A percentile compares a stretch with the other conserved stretches of the same genome.
phyloP scores from a whole-genome alignment of 2,113 vertebrate genomes.

The Blennius ocellaris region DNA sequence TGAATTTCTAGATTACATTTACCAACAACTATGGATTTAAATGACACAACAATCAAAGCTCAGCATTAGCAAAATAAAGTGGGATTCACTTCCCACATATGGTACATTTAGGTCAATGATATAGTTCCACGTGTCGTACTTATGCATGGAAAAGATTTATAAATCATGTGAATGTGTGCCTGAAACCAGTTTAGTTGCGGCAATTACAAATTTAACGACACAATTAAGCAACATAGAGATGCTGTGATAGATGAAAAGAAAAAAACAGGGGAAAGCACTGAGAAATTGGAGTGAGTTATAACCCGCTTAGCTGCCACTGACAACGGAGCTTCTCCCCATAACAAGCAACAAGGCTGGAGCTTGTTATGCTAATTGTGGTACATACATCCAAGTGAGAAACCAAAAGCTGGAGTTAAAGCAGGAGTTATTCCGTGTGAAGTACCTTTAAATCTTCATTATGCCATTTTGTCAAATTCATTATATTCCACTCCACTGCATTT shows the following conservation, averaged over 20 bases:
- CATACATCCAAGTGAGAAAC: constrained; percentile 33
- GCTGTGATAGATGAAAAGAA: constrained; percentile 38
- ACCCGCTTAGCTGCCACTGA: constrained; percentile 46
- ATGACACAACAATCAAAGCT: too few species aligned
- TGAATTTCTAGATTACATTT: too few species aligned
- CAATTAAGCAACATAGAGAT: constrained; percentile 18
- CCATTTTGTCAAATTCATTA: constrained; percentile 23
- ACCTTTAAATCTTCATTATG: constrained; percentile 44
- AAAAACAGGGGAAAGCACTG: constrained; percentile 3
- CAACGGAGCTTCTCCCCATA: constrained; percentile 43
- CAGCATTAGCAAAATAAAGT: too few species aligned
- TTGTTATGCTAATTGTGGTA: constrained; percentile 61
- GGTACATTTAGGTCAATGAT: background rate
- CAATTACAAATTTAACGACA: constrained; percentile 43
- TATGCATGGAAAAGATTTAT: too few species aligned
- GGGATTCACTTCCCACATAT: too few species aligned
- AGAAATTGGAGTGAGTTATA: constrained; percentile 40
- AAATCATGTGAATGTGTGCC: background rate
- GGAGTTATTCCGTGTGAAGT: constrained; percentile 6
- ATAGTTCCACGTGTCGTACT: too few species aligned
- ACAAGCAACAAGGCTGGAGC: constrained; percentile 29
- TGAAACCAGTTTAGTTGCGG: constrained; percentile 15
- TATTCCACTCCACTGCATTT: constrained; percentile 5
- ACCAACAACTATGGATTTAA: too few species aligned
- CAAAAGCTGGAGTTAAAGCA: constrained; percentile 19